Evolutionary conservation across 1,140 invertebrate genomes (phyloP).

Genomic region (Dryas iulia): DNA sequence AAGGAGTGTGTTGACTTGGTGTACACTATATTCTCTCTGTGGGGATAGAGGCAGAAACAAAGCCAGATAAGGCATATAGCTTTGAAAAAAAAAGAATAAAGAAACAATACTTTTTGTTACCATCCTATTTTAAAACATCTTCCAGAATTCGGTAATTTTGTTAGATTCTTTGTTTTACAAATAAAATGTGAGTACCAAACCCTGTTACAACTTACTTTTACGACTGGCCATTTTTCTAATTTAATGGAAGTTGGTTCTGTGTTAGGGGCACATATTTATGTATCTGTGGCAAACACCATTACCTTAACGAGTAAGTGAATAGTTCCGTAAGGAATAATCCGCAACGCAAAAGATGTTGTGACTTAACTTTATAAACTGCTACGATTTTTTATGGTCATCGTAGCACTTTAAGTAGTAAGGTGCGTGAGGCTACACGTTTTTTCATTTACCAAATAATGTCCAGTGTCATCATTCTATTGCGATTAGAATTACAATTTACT

Average conservation of each 20-base stretch:
- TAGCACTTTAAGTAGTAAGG: neutral
- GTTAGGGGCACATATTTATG: constrained; percentile 11
- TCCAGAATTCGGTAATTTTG: neutral
- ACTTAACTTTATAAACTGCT: neutral
- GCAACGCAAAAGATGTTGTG: neutral
- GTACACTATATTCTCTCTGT: too few relatives aligned
- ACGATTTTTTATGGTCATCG: neutral
- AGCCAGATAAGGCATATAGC: too few relatives aligned
- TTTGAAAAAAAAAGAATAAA: neutral
- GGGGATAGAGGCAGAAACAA: too few relatives aligned
- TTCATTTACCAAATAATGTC: neutral
- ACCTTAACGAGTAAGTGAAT: constrained; percentile 3
- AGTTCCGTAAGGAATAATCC: constrained; percentile 9
- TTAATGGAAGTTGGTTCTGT: constrained; percentile 20
- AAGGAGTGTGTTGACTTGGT: too few relatives aligned
- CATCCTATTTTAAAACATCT: neutral
- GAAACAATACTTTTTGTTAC: too few relatives aligned
- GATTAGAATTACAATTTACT: too few relatives aligned
- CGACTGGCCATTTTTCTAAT: constrained; percentile 18
- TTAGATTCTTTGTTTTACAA: neutral
- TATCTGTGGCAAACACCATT: constrained; percentile 6
- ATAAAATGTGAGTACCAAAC: neutral
- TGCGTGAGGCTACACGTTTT: neutral
- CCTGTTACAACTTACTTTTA: constrained; percentile 16
- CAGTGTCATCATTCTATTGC: too few relatives aligned